Conservation (phyloP, 1,140 invertebrate species). For the Meloidogyne hapla region DNA sequence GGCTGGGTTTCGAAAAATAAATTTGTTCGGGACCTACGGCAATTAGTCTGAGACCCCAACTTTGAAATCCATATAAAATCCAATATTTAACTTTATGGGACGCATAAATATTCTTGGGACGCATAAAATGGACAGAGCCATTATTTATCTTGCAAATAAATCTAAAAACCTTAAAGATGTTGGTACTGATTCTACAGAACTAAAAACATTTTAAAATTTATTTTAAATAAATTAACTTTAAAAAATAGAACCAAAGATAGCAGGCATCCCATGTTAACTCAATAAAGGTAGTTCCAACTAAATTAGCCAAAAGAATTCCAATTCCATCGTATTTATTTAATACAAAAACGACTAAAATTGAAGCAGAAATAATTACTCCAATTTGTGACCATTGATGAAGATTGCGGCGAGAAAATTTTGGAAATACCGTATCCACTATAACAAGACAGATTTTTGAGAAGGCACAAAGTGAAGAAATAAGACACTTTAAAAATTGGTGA, state of each 20-base stretch:
- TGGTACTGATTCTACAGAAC: conserved; percentile 15
- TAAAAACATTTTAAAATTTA: conserved; percentile 6
- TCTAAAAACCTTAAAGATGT: conserved; percentile 7
- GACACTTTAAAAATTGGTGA: too few species aligned
- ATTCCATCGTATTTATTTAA: conserved; percentile 51
- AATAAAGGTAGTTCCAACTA: conserved; percentile 58
- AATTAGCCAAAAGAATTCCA: conserved; percentile 55
- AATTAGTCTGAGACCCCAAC: too few species aligned
- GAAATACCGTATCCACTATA: conserved; percentile 41
- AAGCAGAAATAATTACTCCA: conserved; percentile 59
- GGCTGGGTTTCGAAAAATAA: too few species aligned
- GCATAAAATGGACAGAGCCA: background rate
- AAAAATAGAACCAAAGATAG: conserved; percentile 51
- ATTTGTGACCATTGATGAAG: conserved; percentile 57
- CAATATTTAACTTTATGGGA: too few species aligned
- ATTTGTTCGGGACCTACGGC: too few species aligned
- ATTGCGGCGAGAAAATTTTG: conserved; percentile 52
- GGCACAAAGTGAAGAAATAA: conserved; percentile 60
- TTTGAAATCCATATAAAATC: too few species aligned
- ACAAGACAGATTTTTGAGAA: conserved; percentile 59
- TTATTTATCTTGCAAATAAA: conserved; percentile 16
- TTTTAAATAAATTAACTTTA: background rate
- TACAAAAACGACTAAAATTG: conserved; percentile 49
- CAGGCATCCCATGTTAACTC: conserved; percentile 49
- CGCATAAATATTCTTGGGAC: too few species aligned